Evolutionary conservation across 2,113 vertebrate genomes (phyloP), one percentile per base, ranked within the genome.

Genomic region (Camelus bactrianus): DNA sequence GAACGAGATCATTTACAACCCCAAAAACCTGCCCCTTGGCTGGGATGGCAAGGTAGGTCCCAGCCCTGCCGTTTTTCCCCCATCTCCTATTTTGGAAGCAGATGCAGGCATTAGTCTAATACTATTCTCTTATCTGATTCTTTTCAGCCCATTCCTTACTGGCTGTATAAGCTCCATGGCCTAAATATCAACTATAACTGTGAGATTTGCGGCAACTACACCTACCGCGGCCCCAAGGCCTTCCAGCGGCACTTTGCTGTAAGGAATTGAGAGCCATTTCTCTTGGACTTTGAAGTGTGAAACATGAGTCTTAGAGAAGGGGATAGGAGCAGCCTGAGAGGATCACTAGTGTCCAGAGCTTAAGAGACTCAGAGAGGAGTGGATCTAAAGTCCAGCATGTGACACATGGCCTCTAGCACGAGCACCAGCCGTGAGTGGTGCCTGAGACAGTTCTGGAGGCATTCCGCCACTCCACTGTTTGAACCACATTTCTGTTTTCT

Each of bases 151-250:
- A 99, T 99, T 70, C 99, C 99, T 0, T 99, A 99, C 98, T 99
- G 99, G 99, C 92, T 99, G 4, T 99, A 99, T 35, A 99, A 99
- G 94, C 98, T 99, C 7, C 99, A 99, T 0, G 99, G 99, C 5
- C 98, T 99, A 62, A 99, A 99, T 97, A 99, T 99, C 98, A 99
- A 99, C 98, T 99, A 99, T 98, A 99, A 99, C 96, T 99, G 99
- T 98, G 99, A 99, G 98, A 99, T 99, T 46, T 99, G 99, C 95
- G 99, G 99, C 12, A 99, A 99, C 98, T 99, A 99, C 98, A 99
- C 99, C 0, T 99, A 99, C 99, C 98, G 99, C 80, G 99, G 99
- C 46, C 99, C 99, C 93, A 99, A 99, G 95, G 99, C 99, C 30
- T 99, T 99, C 97, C 99, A 99, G 98, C 98, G 99, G 32, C 99